phyloP scores from a whole-genome alignment of 1,140 invertebrate genomes.

The Trichonephila inaurata region DNA sequence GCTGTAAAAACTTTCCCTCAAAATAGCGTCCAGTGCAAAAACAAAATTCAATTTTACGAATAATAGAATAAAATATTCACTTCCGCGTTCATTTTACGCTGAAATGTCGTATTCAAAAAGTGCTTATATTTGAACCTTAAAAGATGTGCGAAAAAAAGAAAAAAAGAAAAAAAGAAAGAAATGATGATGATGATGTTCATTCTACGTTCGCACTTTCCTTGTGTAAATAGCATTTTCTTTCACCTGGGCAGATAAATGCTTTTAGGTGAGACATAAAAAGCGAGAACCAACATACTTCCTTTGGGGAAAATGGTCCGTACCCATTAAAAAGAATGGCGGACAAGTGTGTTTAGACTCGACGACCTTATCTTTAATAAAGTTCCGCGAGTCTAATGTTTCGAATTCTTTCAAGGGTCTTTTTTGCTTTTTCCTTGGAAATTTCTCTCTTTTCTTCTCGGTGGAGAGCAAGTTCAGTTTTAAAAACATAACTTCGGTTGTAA shows the following conservation, averaged over 20 bases:
- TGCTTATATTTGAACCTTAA: neutral
- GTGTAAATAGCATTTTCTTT: constrained; percentile 15
- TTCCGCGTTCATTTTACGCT: neutral
- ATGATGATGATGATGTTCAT: neutral
- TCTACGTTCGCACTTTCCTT: neutral
- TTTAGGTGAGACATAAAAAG: neutral
- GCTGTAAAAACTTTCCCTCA: neutral
- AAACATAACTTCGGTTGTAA: neutral
- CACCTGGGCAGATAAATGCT: neutral
- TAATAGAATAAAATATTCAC: constrained; percentile 13
- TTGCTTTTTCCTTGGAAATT: neutral
- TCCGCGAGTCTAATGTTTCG: neutral
- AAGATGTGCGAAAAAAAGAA: no score
- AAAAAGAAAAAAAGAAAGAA: neutral
- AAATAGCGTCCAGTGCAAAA: neutral
- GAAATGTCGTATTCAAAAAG: constrained; percentile 7
- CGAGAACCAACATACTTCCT: neutral
- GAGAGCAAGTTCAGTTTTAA: neutral
- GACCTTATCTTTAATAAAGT: neutral
- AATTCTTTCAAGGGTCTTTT: neutral
- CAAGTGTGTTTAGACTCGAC: constrained; percentile 6
- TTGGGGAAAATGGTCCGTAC: neutral
- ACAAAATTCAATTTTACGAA: neutral
- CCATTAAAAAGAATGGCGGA: neutral
- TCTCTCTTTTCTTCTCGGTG: neutral